These are phyloP conservation scores for Limnephilus rhombicus DNA, from an alignment of 2,888 invertebrate species.

Conservation along the genomic window DNA sequence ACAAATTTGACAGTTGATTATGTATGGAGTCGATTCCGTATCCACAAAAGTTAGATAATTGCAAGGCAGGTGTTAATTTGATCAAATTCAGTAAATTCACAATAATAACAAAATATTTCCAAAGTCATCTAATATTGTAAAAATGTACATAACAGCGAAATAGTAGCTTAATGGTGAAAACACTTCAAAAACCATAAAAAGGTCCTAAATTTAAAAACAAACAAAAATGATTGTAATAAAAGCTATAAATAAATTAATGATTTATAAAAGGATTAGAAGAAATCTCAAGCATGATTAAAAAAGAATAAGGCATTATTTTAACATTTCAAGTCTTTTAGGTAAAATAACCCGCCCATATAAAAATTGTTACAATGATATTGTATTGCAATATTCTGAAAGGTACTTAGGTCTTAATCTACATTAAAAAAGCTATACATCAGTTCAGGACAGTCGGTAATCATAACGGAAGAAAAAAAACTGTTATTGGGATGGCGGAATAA, in stretches of 20 bases:
- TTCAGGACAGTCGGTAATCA: neutral
- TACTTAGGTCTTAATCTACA: neutral
- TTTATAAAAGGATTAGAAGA: neutral
- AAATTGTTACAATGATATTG: neutral
- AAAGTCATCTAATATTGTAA: neutral
- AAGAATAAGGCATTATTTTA: neutral
- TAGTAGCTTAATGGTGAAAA: too few species aligned
- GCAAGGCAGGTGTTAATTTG: too few species aligned
- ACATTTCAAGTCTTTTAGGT: neutral
- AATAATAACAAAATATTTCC: too few species aligned
- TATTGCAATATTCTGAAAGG: neutral
- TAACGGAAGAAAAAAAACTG: neutral
- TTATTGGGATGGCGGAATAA: neutral
- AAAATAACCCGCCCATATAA: neutral
- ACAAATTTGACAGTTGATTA: too few species aligned
- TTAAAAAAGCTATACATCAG: neutral
- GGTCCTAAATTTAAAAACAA: neutral
- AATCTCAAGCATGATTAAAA: neutral
- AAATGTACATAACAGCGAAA: too few species aligned
- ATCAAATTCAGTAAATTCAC: too few species aligned
- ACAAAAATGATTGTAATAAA: neutral
- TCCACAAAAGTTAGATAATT: too few species aligned
- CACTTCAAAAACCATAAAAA: neutral
- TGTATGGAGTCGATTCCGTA: too few species aligned
- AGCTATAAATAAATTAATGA: neutral